Evolutionary conservation across 2,888 invertebrate species (phyloP), one percentile per base, ranked within the genome.

Genomic region (Nebria brevicollis): DNA sequence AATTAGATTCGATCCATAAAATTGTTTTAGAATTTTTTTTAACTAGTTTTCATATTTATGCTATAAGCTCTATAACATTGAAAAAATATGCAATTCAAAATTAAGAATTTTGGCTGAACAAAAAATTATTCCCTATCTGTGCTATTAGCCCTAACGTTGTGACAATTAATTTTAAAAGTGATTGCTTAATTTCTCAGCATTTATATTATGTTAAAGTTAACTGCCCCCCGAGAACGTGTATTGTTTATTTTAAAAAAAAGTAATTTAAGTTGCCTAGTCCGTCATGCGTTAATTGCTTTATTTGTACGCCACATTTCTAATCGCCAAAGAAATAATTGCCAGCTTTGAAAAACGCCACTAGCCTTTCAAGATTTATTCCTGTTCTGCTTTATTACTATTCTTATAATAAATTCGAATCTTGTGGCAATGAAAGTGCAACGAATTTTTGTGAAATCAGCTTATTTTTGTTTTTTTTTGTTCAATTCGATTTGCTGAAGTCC

Each of bases 201-300:
- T 74, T 80, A 80, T 70, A 64, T 80, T 80, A 80, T 74, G 74
- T 74, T 68, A 79, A 75, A 68, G 79, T 75, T 79, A 79, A 80
- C 75, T 80, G 80, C 80, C 80, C 80, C 80, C 80, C 75, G 66
- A 78, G 66, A 64, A 65, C 74, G 41, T 72, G 42, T 66, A 66
- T 42, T 72, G 72, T 74, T 79, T 74, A 66, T 43, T 70, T 80
- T 20, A 20, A 20, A 20, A 66, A 74, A 68, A 70, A 54, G 8
- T 54, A 54, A 54, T 54, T 43, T 78, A 80, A 80, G 72, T 70
- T 75, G 80, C 80, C 80, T 80, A 75, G 70, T 78, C 78, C 74
- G 74, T 78, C 74, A 78, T 78, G 74, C 65, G 66, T 74, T 73
- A 66, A 74, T 78, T 26, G 26, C 72, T 77, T 77, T 78, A 66